A percentile compares a stretch with the other conserved stretches of the same genome.
phyloP scores from a whole-genome alignment of 1,140 invertebrate genomes.

The Nylanderia fulva region DNA sequence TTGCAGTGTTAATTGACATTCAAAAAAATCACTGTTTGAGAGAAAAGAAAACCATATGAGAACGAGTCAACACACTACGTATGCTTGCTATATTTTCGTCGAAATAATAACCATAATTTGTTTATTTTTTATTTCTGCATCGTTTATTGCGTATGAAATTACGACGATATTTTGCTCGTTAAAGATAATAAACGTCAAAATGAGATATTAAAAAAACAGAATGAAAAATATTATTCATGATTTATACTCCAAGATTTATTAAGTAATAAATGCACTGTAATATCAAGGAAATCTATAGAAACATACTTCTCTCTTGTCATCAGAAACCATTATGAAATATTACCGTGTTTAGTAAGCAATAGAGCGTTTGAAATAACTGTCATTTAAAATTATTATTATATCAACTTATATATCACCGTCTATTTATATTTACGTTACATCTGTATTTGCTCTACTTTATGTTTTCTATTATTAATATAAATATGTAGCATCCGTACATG shows the following conservation, averaged over 20 bases:
- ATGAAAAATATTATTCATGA: neutral
- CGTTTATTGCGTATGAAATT: neutral
- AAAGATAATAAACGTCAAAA: neutral
- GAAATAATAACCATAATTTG: neutral
- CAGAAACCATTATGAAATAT: constrained; percentile 1
- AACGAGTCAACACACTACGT: neutral
- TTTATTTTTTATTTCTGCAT: constrained; percentile 1
- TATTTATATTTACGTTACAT: neutral
- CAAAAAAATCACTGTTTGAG: no score
- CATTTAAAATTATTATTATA: constrained; percentile 26
- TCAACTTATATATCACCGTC: neutral
- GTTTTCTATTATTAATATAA: neutral
- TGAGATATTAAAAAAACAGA: neutral
- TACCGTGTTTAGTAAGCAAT: neutral
- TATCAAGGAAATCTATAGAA: neutral
- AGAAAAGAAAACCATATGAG: neutral
- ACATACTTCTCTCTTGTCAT: neutral
- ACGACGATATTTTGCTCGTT: neutral
- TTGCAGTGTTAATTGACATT: neutral
- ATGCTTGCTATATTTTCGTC: neutral
- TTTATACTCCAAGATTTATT: neutral
- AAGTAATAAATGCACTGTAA: neutral
- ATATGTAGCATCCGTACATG: neutral
- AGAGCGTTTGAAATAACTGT: neutral
- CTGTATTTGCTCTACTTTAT: neutral